phyloP scores from a whole-genome alignment of 1,140 invertebrate genomes.

The Periplaneta americana region DNA sequence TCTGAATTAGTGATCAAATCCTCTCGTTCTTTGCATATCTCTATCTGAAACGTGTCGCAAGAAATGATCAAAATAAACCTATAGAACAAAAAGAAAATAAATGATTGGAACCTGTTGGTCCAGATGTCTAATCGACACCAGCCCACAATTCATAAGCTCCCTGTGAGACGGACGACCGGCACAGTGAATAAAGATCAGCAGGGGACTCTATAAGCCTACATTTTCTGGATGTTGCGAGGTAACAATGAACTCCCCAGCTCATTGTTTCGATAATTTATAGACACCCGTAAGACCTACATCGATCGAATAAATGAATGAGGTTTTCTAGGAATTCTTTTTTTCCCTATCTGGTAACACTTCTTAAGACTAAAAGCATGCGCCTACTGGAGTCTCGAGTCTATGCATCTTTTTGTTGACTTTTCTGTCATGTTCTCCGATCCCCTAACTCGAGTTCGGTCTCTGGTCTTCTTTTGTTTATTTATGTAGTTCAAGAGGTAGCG shows the following conservation, averaged over 20 bases:
- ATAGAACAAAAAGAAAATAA: neutral
- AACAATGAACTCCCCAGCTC: neutral
- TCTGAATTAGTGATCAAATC: no score
- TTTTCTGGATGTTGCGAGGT: neutral
- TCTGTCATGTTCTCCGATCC: neutral
- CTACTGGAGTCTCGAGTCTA: neutral
- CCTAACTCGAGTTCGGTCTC: neutral
- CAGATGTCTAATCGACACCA: no score
- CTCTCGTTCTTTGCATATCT: no score
- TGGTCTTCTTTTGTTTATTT: neutral
- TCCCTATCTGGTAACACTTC: neutral
- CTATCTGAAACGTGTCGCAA: no score
- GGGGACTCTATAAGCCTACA: neutral
- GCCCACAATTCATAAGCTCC: no score
- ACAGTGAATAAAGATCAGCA: neutral
- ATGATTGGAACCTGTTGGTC: no score
- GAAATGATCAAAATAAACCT: no score
- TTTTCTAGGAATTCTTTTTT: neutral
- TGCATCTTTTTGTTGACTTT: neutral
- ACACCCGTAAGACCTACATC: neutral
- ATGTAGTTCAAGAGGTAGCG: no score
- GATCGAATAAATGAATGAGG: neutral
- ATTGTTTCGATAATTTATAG: neutral
- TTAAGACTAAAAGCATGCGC: neutral
- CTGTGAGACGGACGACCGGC: neutral